Base-by-base conservation (phyloP, 2,113 vertebrate genomes). In the Telmatochromis brachygnathus region DNA sequence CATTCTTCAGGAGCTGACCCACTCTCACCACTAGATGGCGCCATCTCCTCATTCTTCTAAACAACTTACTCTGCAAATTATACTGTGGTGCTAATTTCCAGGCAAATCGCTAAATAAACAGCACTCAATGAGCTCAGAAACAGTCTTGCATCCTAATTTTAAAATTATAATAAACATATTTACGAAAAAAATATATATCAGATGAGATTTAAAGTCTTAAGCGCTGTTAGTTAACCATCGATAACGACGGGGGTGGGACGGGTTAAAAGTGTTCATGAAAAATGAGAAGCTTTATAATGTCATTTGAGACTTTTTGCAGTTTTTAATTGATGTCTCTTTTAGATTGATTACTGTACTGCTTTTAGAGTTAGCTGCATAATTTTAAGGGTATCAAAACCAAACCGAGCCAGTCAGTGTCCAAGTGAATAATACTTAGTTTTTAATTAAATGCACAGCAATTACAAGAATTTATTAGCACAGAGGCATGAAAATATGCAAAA, bases 161-260 rank as follows among this genome's bases (percentile, higher is more conserved):
- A 33, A 62, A 7, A 62, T 33, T 11, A 62, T 62, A 33, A 11
- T 62, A 62, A 62, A 62, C 28, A 33, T 33, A 60, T 33, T 33
- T 10, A 33, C 2, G 1, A 4, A 62, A 60, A 60, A 19, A 62
- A 12, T 4, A 17, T 19, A 60, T 19, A 62, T 62, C 28, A 62
- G 9, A 62, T 62, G 15, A 33, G 28, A 19, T 33, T 33, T 62
- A 62, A 60, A 30, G 58, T 19, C 9, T 62, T 62, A 19, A 62
- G 28, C 6, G 15, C 58, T 62, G 58, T 33, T 6, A 33, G 15
- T 6, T 33, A 56, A 56, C 58, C 9, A 4, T 62, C 1, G 0
- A 62, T 33, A 11, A 33, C 15, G 2, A 19, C 0, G 1, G 15
- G 26, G 26, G 14, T 33, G 58, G 56, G 14, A 30, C 2, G 56